A percentile compares a stretch with the other conserved stretches of the same genome.
Evolutionary conservation across 2,888 invertebrate genomes (phyloP).

Genomic region (Phengaris arion): DNA sequence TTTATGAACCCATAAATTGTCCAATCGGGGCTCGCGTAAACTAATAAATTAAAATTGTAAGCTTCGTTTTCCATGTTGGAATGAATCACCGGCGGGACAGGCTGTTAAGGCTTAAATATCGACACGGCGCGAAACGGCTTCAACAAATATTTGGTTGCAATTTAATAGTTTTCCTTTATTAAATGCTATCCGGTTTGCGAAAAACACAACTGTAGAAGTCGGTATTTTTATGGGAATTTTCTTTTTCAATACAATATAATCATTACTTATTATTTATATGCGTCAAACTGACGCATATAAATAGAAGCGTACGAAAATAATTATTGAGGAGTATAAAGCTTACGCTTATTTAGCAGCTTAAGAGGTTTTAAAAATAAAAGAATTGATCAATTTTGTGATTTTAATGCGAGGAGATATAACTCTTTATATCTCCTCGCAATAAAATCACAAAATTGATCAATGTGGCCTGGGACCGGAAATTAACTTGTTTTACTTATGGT

Average conservation of each 20-base stretch:
- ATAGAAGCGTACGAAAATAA: neutral
- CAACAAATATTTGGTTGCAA: conserved; percentile 7
- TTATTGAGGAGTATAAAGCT: neutral
- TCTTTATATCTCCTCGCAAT: too few relatives aligned
- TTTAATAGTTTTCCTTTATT: neutral
- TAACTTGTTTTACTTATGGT: conserved; percentile 57
- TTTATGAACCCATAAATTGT: conserved; percentile 8
- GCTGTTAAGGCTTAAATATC: conserved; percentile 10
- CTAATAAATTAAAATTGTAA: neutral
- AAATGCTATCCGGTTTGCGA: neutral
- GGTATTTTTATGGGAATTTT: neutral
- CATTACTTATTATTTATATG: too few relatives aligned
- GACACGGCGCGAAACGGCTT: neutral
- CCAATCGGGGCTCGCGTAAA: conserved; percentile 7
- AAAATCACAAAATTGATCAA: too few relatives aligned
- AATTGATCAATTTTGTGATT: conserved; percentile 35
- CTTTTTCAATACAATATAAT: neutral
- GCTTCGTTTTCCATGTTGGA: neutral
- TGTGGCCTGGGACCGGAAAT: conserved; percentile 61
- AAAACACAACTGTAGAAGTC: neutral
- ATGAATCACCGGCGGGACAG: conserved; percentile 13
- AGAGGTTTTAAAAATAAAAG: conserved; percentile 3
- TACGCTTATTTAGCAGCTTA: conserved; percentile 1
- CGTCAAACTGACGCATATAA: too few relatives aligned
- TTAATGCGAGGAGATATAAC: conserved; percentile 55